phyloP scores from a whole-genome alignment of 2,888 invertebrate species.

The Tromatobia lineatoria region DNA sequence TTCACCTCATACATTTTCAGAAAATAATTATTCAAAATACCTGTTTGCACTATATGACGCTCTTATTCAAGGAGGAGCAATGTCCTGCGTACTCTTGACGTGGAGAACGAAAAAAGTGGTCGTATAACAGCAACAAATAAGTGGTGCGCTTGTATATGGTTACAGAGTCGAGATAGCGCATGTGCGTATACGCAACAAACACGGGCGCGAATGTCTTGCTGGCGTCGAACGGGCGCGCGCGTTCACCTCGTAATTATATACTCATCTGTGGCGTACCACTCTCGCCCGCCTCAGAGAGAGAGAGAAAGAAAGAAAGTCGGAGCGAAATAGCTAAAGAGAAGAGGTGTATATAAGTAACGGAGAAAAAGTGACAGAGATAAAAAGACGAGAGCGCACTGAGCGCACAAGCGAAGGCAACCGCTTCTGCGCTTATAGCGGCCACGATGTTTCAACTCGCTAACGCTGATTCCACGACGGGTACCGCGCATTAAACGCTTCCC shows the following conservation, averaged over 20 bases:
- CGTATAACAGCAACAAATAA: conserved; percentile 26
- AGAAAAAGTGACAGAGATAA: conserved; percentile 55
- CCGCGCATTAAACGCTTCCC: conserved; percentile 29
- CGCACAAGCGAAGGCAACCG: conserved; percentile 1
- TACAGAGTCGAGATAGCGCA: not conserved
- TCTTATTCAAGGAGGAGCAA: not conserved
- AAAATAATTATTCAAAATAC: conserved; percentile 16
- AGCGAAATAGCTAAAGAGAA: conserved; percentile 11
- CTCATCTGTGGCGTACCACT: conserved; percentile 59
- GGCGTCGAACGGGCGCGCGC: conserved; percentile 51
- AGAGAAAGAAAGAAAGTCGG: conserved; percentile 4
- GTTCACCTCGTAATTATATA: conserved; percentile 64
- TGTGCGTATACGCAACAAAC: conserved; percentile 25
- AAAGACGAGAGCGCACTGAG: conserved; percentile 21
- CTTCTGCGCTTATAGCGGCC: not conserved
- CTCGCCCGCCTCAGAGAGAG: conserved; percentile 25
- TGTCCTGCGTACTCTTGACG: not conserved
- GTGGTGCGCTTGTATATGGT: not conserved
- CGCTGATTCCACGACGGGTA: conserved; percentile 13
- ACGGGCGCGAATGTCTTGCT: conserved; percentile 54
- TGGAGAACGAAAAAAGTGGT: not conserved
- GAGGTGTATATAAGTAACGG: conserved; percentile 45
- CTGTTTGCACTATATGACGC: not conserved
- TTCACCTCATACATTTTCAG: not conserved
- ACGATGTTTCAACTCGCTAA: conserved; percentile 20